A percentile compares a stretch with the other conserved stretches of the same genome.
These are phyloP conservation scores for Lutjanus campechanus DNA, from an alignment of 2,797 vertebrate species.

Conservation along the genomic window DNA sequence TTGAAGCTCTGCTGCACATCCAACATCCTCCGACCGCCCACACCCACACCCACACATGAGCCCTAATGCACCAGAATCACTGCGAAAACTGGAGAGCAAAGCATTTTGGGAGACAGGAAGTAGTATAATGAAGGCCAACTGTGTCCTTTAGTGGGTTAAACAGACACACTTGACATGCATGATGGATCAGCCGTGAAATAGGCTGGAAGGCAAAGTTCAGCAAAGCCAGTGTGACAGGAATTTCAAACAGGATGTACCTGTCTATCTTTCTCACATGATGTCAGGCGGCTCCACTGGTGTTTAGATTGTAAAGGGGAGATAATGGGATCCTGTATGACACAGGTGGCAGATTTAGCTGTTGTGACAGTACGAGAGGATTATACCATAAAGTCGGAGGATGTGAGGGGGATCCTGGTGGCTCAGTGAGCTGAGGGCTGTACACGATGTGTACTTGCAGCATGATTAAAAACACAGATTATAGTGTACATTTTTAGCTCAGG, in stretches of 20 bases:
- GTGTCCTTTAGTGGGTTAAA: constrained; percentile 75
- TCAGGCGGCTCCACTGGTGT: constrained; percentile 49
- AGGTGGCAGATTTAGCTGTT: constrained; percentile 63
- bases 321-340: constrained; percentile 62
- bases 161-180: constrained; percentile 71
- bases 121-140: constrained; percentile 70
- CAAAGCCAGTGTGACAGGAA: constrained; percentile 60
- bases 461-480: constrained; percentile 59
- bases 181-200: constrained; percentile 76
- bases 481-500: constrained; percentile 33
- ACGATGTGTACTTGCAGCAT: constrained; percentile 17
- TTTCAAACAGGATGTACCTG: constrained; percentile 70
- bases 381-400: constrained; percentile 31
- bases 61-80: constrained; percentile 41
- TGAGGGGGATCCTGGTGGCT: constrained; percentile 44
- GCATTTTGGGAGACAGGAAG: constrained; percentile 64
- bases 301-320: constrained; percentile 60
- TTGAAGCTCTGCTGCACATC: constrained; percentile 80
- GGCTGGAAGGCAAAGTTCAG: constrained; percentile 72
- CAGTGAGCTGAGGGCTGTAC: constrained; percentile 34
- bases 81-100: constrained; percentile 39
- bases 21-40: constrained; percentile 49
- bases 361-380: constrained; percentile 63
- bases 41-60: constrained; percentile 46
- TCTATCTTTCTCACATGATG: constrained; percentile 54